phyloP scores from a whole-genome alignment of 2,797 vertebrate genomes.

The Neoniphon sammara region DNA sequence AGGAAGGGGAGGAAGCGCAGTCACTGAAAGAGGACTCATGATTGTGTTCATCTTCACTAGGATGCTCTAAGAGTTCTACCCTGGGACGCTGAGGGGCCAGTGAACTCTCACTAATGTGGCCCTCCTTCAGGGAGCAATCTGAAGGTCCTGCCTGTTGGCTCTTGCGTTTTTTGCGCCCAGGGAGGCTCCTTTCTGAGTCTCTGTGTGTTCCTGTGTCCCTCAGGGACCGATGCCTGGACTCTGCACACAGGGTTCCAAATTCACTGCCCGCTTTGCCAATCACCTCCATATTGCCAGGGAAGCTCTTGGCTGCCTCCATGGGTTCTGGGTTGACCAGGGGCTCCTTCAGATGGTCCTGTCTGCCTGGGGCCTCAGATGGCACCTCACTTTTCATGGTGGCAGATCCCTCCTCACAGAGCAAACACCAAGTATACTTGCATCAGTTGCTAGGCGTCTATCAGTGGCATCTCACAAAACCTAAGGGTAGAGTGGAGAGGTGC shows the following conservation, averaged over 20 bases:
- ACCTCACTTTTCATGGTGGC: slow-evolving; percentile 99
- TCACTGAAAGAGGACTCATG: slow-evolving; percentile 96
- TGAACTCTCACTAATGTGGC: slow-evolving; percentile 78
- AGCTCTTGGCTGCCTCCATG: slow-evolving; percentile 91
- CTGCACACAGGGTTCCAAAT: slow-evolving; percentile 91
- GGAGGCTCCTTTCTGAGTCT: slow-evolving; percentile 89
- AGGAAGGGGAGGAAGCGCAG: slow-evolving; percentile 96
- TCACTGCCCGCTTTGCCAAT: slow-evolving; percentile 95
- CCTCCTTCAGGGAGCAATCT: slow-evolving; percentile 91
- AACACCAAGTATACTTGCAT: slow-evolving; percentile 71
- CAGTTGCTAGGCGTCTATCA: slow-evolving; percentile 84
- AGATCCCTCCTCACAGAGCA: slow-evolving; percentile 83
- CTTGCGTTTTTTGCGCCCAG: slow-evolving; percentile 94
- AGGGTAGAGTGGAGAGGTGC: slow-evolving; percentile 4
- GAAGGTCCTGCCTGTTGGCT: slow-evolving; percentile 98
- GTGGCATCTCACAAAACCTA: slow-evolving; percentile 82
- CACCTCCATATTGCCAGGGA: slow-evolving; percentile 92
- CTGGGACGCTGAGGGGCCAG: slow-evolving; percentile 81
- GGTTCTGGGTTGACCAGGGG: slow-evolving; percentile 93
- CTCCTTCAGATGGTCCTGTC: slow-evolving; percentile 95
- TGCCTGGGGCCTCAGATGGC: slow-evolving; percentile 90
- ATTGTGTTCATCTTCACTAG: slow-evolving; percentile 90
- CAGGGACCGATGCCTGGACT: slow-evolving; percentile 88
- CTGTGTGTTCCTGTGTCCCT: slow-evolving; percentile 87
- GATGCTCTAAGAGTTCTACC: slow-evolving; percentile 86